Evolutionary conservation across 2,113 vertebrate genomes (phyloP).

Genomic region (Corythornis madagascariensis): DNA sequence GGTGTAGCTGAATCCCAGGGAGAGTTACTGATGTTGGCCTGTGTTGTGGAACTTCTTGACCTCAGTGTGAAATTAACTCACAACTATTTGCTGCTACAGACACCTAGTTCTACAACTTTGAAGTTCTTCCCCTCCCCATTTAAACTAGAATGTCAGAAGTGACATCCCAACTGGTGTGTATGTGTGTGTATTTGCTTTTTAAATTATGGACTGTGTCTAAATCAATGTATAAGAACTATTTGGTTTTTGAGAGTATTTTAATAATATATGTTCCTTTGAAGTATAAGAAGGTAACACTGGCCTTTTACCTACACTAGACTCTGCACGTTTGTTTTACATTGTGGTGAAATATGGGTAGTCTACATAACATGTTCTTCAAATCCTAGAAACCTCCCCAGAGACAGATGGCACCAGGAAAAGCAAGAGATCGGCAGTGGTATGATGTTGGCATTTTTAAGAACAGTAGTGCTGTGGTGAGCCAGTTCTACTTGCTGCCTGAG

Average conservation of each 20-base stretch:
- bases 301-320: not conserved
- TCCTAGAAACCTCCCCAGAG: slow-evolving; percentile 72
- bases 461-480: slow-evolving; percentile 87
- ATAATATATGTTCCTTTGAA: not conserved
- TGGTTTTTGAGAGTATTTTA: not conserved
- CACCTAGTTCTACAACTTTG: not conserved
- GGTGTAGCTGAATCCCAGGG: not conserved
- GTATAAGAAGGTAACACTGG: not conserved
- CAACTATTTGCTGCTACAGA: slow-evolving; percentile 28
- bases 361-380: slow-evolving; percentile 60
- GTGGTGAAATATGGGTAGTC: not conserved
- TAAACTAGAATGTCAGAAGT: not conserved
- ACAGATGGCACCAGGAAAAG: slow-evolving; percentile 46
- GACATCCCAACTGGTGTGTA: not conserved
- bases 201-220: not conserved
- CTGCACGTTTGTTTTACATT: not conserved
- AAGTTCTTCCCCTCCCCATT: not conserved
- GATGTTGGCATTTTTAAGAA: slow-evolving; percentile 94
- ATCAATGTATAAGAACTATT: not conserved
- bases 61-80: slow-evolving; percentile 35
- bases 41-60: not conserved
- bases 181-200: not conserved
- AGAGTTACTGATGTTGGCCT: not conserved
- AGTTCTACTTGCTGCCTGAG: slow-evolving; percentile 88
- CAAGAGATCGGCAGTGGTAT: slow-evolving; percentile 83